Evolutionary conservation across 1,140 invertebrate genomes (phyloP).

Genomic region (Atta cephalotes): DNA sequence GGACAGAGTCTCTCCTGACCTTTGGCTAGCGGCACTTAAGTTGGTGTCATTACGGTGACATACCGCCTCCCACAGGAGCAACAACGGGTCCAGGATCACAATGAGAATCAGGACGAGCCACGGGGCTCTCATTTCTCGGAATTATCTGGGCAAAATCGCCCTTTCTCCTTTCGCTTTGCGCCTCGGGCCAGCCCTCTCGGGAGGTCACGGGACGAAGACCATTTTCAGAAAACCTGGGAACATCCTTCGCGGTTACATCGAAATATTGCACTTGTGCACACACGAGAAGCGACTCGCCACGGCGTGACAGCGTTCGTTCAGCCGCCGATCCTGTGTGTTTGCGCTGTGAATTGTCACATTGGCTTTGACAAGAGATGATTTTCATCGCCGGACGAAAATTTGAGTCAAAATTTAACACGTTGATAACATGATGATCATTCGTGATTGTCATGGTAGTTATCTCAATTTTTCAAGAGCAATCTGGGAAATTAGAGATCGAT

Average conservation of each 20-base stretch:
- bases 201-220: conserved; percentile 52
- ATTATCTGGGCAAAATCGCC: conserved; percentile 65
- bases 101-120: conserved; percentile 71
- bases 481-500: background rate
- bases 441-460: background rate
- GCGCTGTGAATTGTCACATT: conserved; percentile 67
- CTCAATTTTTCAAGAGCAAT: background rate
- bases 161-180: background rate
- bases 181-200: conserved; percentile 45
- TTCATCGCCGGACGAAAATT: conserved; percentile 10
- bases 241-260: conserved; percentile 68
- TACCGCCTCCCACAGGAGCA: conserved; percentile 63
- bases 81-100: conserved; percentile 58
- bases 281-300: background rate
- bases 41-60: conserved; percentile 70
- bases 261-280: conserved; percentile 37
- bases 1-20: conserved; percentile 65
- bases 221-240: conserved; percentile 49
- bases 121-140: conserved; percentile 68
- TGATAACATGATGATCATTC: background rate
- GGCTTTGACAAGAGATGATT: background rate
- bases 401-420: conserved; percentile 5
- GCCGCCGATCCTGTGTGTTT: conserved; percentile 63
- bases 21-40: conserved; percentile 54
- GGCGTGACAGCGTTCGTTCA: background rate